Conservation (phyloP, 2,888 invertebrate genomes). For the Allygus modestus region DNA sequence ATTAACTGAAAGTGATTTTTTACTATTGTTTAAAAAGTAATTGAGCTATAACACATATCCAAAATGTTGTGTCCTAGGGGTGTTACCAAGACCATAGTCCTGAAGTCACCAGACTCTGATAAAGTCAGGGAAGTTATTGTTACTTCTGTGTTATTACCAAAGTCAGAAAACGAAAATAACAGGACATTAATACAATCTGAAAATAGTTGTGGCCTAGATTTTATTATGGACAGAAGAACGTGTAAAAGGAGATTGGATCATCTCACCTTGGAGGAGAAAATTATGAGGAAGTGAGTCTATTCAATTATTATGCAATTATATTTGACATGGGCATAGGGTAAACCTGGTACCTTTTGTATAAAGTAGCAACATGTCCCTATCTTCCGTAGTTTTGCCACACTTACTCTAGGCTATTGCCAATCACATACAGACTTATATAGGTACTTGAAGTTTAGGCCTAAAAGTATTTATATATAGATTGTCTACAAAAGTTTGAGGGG, state of each 20-base stretch:
- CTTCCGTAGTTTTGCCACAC: too few species aligned
- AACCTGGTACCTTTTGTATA: too few species aligned
- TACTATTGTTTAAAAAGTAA: not conserved
- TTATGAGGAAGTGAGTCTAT: conserved; percentile 91
- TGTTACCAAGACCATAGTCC: conserved; percentile 59
- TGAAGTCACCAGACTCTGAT: conserved; percentile 64
- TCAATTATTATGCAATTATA: too few species aligned
- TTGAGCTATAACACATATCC: not conserved
- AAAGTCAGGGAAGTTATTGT: conserved; percentile 63
- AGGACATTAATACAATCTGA: conserved; percentile 13
- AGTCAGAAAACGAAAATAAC: conserved; percentile 56
- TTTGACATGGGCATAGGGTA: too few species aligned
- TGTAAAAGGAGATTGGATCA: conserved; percentile 78
- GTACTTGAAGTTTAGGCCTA: too few species aligned
- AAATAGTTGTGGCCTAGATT: not conserved
- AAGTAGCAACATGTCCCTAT: too few species aligned
- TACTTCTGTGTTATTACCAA: conserved; percentile 59
- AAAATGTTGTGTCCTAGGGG: conserved; percentile 37
- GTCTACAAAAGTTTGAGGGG: too few species aligned
- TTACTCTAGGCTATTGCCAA: too few species aligned
- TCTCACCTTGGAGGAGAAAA: conserved; percentile 90
- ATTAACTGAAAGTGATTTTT: not conserved
- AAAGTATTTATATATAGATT: too few species aligned
- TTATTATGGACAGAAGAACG: conserved; percentile 1
- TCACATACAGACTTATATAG: too few species aligned